These are phyloP conservation scores for Apoderus coryli DNA, from an alignment of 2,888 invertebrate species.

Conservation along the genomic window DNA sequence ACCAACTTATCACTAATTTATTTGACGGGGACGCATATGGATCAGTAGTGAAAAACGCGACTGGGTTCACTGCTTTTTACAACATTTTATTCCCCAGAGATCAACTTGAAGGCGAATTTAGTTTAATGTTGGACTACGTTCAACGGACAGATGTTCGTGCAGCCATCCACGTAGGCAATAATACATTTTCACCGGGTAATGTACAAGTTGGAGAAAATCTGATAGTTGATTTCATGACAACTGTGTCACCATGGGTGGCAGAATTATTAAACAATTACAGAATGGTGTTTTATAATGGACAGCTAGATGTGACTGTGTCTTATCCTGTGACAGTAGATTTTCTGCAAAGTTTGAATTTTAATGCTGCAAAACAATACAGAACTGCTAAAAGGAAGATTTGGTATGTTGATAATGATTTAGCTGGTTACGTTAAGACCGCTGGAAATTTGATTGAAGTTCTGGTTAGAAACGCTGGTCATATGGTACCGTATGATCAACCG, in stretches of 20 bases:
- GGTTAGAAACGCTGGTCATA: conserved; percentile 62
- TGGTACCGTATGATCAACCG: conserved; percentile 63
- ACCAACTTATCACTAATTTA: too few species aligned
- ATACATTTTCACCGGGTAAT: conserved; percentile 7
- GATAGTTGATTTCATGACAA: conserved; percentile 5
- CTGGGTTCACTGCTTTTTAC: too few species aligned
- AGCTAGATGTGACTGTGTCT: conserved; percentile 74
- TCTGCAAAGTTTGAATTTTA: conserved; percentile 50
- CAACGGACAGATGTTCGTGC: conserved; percentile 6
- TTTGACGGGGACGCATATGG: too few species aligned
- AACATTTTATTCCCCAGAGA: too few species aligned
- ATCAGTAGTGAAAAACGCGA: too few species aligned
- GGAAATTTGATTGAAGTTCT: conserved; percentile 52
- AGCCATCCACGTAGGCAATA: conserved; percentile 10
- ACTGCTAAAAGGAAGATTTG: conserved; percentile 46
- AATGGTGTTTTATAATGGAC: conserved; percentile 71
- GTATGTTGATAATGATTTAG: conserved; percentile 47
- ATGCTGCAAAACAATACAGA: conserved; percentile 43
- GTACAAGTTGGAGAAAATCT: conserved; percentile 8
- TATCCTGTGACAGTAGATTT: conserved; percentile 67
- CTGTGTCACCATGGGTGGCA: conserved; percentile 19
- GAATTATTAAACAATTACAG: conserved; percentile 47
- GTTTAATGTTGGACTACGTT: too few species aligned
- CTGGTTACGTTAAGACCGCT: conserved; percentile 54
- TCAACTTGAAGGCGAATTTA: too few species aligned